phyloP scores from a whole-genome alignment of 2,113 vertebrate species.

The Oreotragus oreotragus region DNA sequence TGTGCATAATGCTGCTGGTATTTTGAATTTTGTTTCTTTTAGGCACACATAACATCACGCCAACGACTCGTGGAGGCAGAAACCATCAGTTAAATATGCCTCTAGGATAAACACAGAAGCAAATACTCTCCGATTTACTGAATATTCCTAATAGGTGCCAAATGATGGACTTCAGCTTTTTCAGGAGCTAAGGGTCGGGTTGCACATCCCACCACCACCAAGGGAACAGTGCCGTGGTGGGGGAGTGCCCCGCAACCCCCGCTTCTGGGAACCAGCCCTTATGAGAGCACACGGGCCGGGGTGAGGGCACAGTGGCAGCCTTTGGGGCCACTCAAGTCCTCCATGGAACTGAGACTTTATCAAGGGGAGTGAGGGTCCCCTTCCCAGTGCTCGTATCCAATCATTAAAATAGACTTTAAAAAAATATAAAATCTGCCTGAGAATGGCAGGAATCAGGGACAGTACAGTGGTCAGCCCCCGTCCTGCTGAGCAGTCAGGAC shows the following conservation, averaged over 20 bases:
- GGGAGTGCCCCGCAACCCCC: not conserved
- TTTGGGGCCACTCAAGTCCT: constrained; percentile 59
- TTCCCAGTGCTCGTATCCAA: constrained; percentile 71
- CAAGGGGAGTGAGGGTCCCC: constrained; percentile 70
- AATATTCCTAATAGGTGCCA: not conserved
- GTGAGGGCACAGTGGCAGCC: constrained; percentile 41
- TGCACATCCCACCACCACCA: constrained; percentile 56
- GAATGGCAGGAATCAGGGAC: constrained; percentile 79
- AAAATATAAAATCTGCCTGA: constrained; percentile 74
- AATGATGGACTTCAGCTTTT: constrained; percentile 42
- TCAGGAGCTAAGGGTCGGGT: constrained; percentile 29
- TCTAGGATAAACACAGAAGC: constrained; percentile 28
- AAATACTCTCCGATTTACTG: constrained; percentile 21
- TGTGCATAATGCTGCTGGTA: constrained; percentile 18
- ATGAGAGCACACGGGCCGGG: not conserved
- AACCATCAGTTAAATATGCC: constrained; percentile 46
- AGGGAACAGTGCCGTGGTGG: constrained; percentile 55
- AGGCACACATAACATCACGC: not conserved
- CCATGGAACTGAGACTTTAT: constrained; percentile 69
- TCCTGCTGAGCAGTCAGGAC: not conserved
- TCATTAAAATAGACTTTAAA: constrained; percentile 75
- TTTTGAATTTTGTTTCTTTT: not conserved
- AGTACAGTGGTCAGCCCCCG: constrained; percentile 44
- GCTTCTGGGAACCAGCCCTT: constrained; percentile 53
- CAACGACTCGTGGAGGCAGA: not conserved